phyloP scores from a whole-genome alignment of 1,140 invertebrate species.

The Pseudomyrmex sp. region DNA sequence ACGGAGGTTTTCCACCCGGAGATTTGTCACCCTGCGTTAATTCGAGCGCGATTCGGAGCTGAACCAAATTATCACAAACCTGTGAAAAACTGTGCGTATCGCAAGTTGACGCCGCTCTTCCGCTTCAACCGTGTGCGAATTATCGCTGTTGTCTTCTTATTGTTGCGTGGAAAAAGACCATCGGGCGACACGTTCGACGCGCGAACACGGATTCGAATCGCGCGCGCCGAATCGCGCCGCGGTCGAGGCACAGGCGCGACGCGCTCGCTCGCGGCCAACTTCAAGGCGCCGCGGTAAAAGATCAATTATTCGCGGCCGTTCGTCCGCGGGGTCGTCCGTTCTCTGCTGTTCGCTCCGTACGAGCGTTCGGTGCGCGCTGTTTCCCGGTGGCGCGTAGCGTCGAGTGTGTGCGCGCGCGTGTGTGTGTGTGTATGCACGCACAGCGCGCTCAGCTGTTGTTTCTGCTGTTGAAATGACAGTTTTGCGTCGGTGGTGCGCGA shows the following conservation, averaged over 20 bases:
- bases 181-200: background rate
- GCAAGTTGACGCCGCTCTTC: too few relatives aligned
- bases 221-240: background rate
- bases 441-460: constrained; percentile 80
- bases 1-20: too few relatives aligned
- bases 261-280: constrained; percentile 42
- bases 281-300: constrained; percentile 57
- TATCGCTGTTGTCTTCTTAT: too few relatives aligned
- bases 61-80: too few relatives aligned
- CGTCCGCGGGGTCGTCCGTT: background rate
- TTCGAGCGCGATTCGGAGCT: too few relatives aligned
- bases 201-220: background rate
- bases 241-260: background rate
- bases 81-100: too few relatives aligned
- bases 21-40: too few relatives aligned
- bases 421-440: constrained; percentile 54
- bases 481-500: constrained; percentile 69
- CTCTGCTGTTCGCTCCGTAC: background rate
- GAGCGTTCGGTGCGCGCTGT: constrained; percentile 5
- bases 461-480: constrained; percentile 79
- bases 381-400: background rate
- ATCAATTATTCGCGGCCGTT: constrained; percentile 74
- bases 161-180: too few relatives aligned
- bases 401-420: constrained; percentile 46
- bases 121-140: too few relatives aligned